These are phyloP conservation scores for Actinernus sp. DNA, from an alignment of 92 coral and sea anemone species.

Conservation along the genomic window DNA sequence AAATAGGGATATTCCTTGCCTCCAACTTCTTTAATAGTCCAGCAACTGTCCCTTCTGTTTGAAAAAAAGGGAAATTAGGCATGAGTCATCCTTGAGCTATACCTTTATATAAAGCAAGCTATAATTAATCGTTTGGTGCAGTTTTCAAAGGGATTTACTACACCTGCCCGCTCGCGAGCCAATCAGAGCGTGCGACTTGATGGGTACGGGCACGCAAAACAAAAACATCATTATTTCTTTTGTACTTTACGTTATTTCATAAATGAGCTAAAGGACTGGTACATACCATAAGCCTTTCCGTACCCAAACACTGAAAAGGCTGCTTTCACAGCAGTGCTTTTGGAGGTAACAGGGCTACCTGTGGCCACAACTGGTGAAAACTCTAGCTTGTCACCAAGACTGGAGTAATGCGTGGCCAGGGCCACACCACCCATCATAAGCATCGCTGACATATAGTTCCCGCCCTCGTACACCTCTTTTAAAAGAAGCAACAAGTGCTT, in stretches of 20 bases:
- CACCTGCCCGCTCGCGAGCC: too few relatives aligned
- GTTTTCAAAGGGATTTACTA: too few relatives aligned
- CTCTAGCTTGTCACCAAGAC: constrained; percentile 6
- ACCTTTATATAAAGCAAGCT: too few relatives aligned
- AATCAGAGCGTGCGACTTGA: too few relatives aligned
- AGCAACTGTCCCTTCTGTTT: constrained; percentile 10
- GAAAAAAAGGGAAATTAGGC: not conserved
- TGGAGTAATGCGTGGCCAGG: constrained; percentile 1
- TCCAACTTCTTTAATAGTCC: not conserved
- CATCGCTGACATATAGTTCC: not conserved
- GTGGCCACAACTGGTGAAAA: constrained; percentile 1
- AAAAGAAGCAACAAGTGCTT: not conserved
- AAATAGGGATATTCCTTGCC: not conserved
- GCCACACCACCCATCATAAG: constrained; percentile 1
- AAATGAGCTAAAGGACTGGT: not conserved
- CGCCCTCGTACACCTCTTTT: not conserved
- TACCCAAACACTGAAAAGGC: constrained; percentile 5
- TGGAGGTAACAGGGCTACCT: constrained; percentile 2
- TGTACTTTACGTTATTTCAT: not conserved
- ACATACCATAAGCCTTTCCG: not conserved
- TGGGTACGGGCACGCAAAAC: too few relatives aligned
- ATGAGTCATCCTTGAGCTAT: too few relatives aligned
- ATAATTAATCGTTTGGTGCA: too few relatives aligned
- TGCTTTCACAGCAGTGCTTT: constrained; percentile 7
- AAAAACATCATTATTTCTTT: too few relatives aligned